Evolutionary conservation across 2,888 invertebrate genomes (phyloP).

Genomic region (Yponomeuta evonymella): DNA sequence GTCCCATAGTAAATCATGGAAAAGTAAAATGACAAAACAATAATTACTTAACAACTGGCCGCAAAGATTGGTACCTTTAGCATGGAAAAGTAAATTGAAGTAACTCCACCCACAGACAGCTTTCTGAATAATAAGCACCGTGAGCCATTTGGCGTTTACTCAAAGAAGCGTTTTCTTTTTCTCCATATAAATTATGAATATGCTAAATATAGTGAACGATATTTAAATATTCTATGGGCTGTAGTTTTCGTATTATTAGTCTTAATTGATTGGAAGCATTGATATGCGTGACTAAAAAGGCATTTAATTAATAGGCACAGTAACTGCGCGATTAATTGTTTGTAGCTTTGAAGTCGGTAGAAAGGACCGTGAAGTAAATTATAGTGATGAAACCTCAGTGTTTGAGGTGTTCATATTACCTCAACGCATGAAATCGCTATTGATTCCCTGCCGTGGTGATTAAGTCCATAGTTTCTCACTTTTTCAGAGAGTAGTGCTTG

Average conservation of each 20-base stretch:
- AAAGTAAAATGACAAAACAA: not conserved
- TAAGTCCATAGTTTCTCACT: no score
- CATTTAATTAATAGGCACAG: no score
- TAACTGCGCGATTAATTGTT: no score
- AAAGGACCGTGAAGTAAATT: no score
- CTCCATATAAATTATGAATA: not conserved
- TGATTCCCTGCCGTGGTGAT: no score
- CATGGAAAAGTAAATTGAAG: conserved; percentile 8
- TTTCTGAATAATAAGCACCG: conserved; percentile 23
- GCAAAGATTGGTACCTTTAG: conserved; percentile 6
- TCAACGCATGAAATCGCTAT: no score
- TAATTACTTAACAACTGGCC: not conserved
- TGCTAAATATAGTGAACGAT: not conserved
- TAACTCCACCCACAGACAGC: conserved; percentile 2
- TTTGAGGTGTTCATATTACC: no score
- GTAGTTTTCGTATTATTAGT: not conserved
- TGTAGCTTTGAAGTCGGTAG: no score
- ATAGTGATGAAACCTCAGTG: no score
- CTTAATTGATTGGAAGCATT: not conserved
- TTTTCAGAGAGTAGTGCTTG: no score
- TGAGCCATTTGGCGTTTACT: not conserved
- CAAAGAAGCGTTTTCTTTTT: not conserved
- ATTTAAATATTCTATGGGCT: not conserved
- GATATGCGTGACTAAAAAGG: no score
- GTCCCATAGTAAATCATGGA: not conserved